Percentiles rank a stretch among this genome's conserved stretches.
phyloP scores from a whole-genome alignment of 2,888 invertebrate species.

The Synergus gifuensis region DNA sequence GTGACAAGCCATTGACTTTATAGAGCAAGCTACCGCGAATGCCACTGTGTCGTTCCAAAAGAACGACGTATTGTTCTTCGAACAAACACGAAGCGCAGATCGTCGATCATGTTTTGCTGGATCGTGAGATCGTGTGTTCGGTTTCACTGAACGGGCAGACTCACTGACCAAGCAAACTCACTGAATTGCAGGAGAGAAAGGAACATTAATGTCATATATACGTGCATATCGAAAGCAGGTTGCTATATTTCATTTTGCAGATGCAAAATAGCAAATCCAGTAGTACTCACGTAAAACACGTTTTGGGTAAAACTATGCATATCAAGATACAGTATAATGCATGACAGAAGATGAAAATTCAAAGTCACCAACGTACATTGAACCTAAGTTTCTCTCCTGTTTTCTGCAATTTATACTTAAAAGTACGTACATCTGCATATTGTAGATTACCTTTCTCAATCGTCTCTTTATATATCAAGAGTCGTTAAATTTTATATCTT shows the following conservation, averaged over 20 bases:
- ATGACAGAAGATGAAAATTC: conserved; percentile 10
- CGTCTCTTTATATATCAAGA: not conserved
- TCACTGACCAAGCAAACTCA: not conserved
- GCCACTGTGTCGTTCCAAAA: conserved; percentile 36
- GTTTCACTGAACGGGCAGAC: conserved; percentile 14
- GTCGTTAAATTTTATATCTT: not conserved
- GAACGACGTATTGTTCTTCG: conserved; percentile 42
- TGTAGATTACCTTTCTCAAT: not conserved
- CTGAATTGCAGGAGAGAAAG: conserved; percentile 13
- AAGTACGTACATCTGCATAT: not conserved
- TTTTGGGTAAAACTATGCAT: conserved; percentile 23
- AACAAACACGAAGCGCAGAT: conserved; percentile 40
- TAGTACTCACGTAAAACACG: conserved; percentile 41
- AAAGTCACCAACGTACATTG: not conserved
- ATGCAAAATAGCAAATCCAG: conserved; percentile 40
- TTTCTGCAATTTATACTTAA: not conserved
- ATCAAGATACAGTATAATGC: not conserved
- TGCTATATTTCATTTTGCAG: conserved; percentile 25
- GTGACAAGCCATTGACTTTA: conserved; percentile 38
- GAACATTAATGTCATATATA: conserved; percentile 1
- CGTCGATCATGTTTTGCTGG: conserved; percentile 41
- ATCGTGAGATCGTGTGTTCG: conserved; percentile 40
- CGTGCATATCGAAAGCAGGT: conserved; percentile 9
- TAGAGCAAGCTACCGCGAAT: conserved; percentile 41
- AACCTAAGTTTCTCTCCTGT: conserved; percentile 8